Conservation (phyloP, 2,888 invertebrate species). For the Tortrix viridana region DNA sequence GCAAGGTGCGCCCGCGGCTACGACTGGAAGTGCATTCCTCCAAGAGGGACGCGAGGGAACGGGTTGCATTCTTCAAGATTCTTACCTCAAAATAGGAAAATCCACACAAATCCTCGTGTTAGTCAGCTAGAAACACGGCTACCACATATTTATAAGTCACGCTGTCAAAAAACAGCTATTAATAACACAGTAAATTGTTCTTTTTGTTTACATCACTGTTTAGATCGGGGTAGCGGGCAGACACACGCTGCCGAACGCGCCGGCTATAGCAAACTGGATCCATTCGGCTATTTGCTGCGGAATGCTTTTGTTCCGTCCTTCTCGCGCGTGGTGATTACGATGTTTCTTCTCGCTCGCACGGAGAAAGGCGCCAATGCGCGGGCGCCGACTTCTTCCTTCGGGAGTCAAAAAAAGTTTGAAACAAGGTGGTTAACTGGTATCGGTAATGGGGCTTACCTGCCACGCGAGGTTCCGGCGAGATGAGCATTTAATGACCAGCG, state of each 20-base stretch:
- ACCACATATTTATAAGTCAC: conserved; percentile 65
- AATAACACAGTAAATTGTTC: conserved; percentile 58
- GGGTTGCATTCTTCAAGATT: conserved; percentile 76
- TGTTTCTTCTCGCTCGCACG: conserved; percentile 57
- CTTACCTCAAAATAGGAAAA: conserved; percentile 68
- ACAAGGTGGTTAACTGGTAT: conserved; percentile 25
- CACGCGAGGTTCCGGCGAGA: conserved; percentile 69
- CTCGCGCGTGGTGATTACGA: conserved; percentile 48
- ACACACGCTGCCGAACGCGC: conserved; percentile 64
- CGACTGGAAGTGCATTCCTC: conserved; percentile 73
- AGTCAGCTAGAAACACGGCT: conserved; percentile 46
- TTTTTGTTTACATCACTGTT: conserved; percentile 78
- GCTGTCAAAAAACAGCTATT: conserved; percentile 55
- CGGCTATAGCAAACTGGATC: conserved; percentile 78
- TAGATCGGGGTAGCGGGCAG: conserved; percentile 50
- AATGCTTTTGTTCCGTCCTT: conserved; percentile 72
- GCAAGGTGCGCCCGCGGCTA: conserved; percentile 78
- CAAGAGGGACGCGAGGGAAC: conserved; percentile 78
- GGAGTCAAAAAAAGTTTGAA: conserved; percentile 75
- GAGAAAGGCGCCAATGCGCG: conserved; percentile 82
- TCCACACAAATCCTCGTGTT: conserved; percentile 45
- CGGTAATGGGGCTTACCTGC: conserved; percentile 63
- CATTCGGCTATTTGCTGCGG: conserved; percentile 72
- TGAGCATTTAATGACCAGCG: conserved; percentile 47
- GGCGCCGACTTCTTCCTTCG: conserved; percentile 79